Evolutionary conservation across 2,797 vertebrate species (phyloP), one percentile per base, ranked within the genome.

Genomic region (Lagodon rhomboides): DNA sequence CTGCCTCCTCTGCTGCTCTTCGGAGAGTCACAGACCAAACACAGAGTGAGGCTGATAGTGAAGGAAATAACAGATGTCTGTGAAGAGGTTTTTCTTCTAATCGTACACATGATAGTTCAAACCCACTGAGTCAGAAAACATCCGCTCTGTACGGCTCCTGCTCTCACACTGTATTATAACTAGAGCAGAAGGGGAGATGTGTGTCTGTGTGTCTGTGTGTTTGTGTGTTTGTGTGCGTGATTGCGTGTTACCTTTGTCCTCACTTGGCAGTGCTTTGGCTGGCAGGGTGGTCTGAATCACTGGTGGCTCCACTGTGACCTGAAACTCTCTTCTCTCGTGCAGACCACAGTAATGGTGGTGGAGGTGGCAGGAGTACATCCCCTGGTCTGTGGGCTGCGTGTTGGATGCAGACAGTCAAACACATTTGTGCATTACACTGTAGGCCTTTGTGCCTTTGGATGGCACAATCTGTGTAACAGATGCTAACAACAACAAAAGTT

Each of bases 271-370:
- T 3, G 88, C 79, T 72, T 81, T 86, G 55, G 91, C 88, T 8
- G 87, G 71, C 60, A 84, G 79, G 15, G 88, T 92, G 83, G 90
- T 54, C 82, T 77, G 70, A 65, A 91, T 77, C 60, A 87, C 78
- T 0, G 88, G 89, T 20, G 90, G 94, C 67, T 95, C 95, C 0
- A 99, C 96, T 0, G 75, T 84, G 58, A 99, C 87, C 47, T 90
- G 95, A 93, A 97, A 98, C 90, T 97, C 92, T 62, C 98, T 93
- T 56, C 98, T 96, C 85, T 99, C 98, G 0, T 99, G 97, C 3
- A 99, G 94, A 18, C 98, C 97, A 0, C 98, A 99, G 95, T 99
- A 99, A 91, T 99, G 98, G 62, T 99, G 98, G 87, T 99, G 98
- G 55, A 99, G 95, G 87, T 99, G 97, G 87, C 98, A 99, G 6